Evolutionary conservation across 2,797 vertebrate genomes (phyloP).

Genomic region (Argentina silus): DNA sequence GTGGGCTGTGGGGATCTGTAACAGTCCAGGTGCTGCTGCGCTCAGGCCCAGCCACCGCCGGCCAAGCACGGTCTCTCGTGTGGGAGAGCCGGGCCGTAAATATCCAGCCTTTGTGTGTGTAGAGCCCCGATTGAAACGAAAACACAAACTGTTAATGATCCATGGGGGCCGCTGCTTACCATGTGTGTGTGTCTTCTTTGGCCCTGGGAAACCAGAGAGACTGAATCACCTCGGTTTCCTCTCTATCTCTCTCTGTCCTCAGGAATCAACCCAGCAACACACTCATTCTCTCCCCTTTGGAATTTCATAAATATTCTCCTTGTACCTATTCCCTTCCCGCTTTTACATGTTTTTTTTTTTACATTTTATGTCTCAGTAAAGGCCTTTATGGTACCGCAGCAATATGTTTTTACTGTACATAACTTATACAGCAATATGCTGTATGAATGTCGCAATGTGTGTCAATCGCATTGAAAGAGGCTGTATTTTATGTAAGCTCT

Average conservation of each 20-base stretch:
- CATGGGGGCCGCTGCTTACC: constrained; percentile 31
- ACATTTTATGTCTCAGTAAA: constrained; percentile 34
- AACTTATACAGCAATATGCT: constrained; percentile 49
- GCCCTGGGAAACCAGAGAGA: constrained; percentile 33
- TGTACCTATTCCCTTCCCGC: constrained; percentile 27
- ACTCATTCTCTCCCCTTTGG: constrained; percentile 49
- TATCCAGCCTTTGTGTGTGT: constrained; percentile 52
- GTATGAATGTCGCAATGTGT: constrained; percentile 59
- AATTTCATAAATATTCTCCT: constrained; percentile 58
- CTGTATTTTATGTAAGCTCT: constrained; percentile 70
- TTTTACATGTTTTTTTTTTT: constrained; percentile 50
- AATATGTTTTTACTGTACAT: constrained; percentile 43
- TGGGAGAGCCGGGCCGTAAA: constrained; percentile 61
- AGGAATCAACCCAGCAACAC: constrained; percentile 34
- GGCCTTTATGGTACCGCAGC: constrained; percentile 51
- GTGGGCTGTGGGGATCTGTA: constrained; percentile 74
- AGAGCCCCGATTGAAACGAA: constrained; percentile 58
- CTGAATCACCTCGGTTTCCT: constrained; percentile 45
- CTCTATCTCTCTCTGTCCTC: constrained; percentile 25
- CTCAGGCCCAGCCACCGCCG: constrained; percentile 39
- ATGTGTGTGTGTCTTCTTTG: constrained; percentile 21
- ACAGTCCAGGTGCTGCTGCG: constrained; percentile 71
- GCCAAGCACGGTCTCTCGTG: constrained; percentile 50
- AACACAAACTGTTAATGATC: constrained; percentile 57
- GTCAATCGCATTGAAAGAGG: constrained; percentile 65